Base-by-base conservation (phyloP, 2,888 invertebrate genomes). In the Steinernema hermaphroditum region DNA sequence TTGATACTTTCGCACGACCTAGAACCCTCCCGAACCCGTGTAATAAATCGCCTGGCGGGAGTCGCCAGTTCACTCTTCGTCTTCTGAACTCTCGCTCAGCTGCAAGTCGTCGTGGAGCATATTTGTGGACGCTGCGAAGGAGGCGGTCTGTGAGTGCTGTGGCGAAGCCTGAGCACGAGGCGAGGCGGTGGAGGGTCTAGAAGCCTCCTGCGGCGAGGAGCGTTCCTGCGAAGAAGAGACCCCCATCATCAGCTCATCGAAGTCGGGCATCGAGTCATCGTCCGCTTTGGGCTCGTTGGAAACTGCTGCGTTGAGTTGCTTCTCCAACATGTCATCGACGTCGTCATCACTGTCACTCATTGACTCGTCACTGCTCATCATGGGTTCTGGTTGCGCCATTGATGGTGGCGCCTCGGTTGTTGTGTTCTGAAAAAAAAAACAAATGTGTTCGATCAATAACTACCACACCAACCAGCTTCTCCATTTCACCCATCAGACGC, bases 1-100 rank as follows among this genome's bases (percentile, higher is more conserved):
- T n/a, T n/a, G n/a, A n/a, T 12, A 37, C 6, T 37, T 4, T 37
- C 6, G 37, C 37, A 37, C 6, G 37, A 37, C 37, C 37, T 4
- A 37, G 37, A 37, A 37, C 37, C 12, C 37, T 37, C 6, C 4
- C 12, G 37, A 37, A 37, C 37, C 37, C 37, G 37, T 37, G 37
- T 12, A n/a, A n/a, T n/a, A n/a, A n/a, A n/a, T n/a, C n/a, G n/a
- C n/a, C n/a, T n/a, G n/a, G n/a, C n/a, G n/a, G n/a, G 37, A 37
- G 37, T 37, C 6, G 37, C 37, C 37, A 8, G 6, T 37, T 37
- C 37, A 37, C 49, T 78, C 75, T 6, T 80, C 80, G 24, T 78
- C 72, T n/a, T 72, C 79, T 16, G 81, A 81, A 24, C 78, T 78
- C 68, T 81, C 81, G 50, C 78, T 78, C 16, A 81, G 73, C 14